These are phyloP conservation scores for Calephelis perditalis DNA, from an alignment of 2,888 invertebrate genomes.

Conservation along the genomic window DNA sequence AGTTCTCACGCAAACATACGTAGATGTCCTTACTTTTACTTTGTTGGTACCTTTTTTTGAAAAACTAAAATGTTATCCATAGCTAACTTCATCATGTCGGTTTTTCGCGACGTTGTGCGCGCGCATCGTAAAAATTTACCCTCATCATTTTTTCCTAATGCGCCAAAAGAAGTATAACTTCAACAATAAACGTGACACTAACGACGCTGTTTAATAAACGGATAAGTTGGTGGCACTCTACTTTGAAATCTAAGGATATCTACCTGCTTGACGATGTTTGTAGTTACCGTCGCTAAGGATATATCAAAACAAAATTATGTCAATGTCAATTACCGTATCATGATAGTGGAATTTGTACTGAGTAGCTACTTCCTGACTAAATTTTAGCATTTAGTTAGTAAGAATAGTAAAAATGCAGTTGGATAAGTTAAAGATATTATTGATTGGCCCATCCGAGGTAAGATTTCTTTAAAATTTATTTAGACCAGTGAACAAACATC, in stretches of 20 bases:
- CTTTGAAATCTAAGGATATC: background rate
- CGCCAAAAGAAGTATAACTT: too few relatives aligned
- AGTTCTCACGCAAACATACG: too few relatives aligned
- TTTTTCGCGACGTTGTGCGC: too few relatives aligned
- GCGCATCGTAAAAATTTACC: too few relatives aligned
- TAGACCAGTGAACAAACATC: background rate
- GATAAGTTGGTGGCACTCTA: background rate
- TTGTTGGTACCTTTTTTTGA: too few relatives aligned
- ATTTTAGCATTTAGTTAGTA: background rate
- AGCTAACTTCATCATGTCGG: too few relatives aligned
- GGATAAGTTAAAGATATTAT: conserved; percentile 74
- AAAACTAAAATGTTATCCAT: too few relatives aligned
- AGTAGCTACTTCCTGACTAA: too few relatives aligned
- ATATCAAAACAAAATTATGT: conserved; percentile 4
- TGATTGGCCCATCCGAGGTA: conserved; percentile 78
- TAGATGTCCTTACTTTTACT: too few relatives aligned
- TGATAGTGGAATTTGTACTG: background rate
- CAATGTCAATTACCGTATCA: background rate
- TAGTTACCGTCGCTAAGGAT: conserved; percentile 3
- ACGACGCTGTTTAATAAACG: too few relatives aligned
- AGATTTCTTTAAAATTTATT: conserved; percentile 28
- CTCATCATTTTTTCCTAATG: too few relatives aligned
- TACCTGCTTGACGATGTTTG: background rate
- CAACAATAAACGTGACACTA: too few relatives aligned
- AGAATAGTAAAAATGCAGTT: conserved; percentile 44